phyloP scores from a whole-genome alignment of 2,113 vertebrate genomes.

The Carassius gibelio region DNA sequence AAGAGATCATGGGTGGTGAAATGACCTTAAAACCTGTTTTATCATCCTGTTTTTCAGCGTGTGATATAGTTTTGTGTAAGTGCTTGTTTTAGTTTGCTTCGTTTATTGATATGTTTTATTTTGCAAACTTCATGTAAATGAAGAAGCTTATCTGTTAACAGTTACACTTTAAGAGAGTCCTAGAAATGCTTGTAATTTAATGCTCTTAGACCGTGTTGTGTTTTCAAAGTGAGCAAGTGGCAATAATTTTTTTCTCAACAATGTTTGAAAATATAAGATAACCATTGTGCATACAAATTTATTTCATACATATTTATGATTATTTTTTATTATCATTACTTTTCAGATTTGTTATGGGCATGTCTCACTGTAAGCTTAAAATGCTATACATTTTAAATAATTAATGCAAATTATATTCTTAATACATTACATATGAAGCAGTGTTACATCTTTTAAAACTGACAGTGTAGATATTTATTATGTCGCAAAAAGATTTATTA shows the following conservation, averaged over 20 bases:
- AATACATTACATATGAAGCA: neutral
- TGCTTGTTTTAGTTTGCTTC: too few relatives aligned
- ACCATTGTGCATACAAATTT: neutral
- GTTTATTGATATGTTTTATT: neutral
- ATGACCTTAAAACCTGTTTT: constrained; percentile 1
- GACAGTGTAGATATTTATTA: too few relatives aligned
- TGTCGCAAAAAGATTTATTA: too few relatives aligned
- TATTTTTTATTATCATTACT: neutral
- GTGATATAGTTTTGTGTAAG: neutral
- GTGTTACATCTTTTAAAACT: too few relatives aligned
- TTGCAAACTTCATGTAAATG: neutral
- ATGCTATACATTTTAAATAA: neutral
- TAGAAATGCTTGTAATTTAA: neutral
- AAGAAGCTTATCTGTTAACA: neutral
- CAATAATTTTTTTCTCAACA: neutral
- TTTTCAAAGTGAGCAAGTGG: neutral
- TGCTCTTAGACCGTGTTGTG: neutral
- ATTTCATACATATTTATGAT: neutral
- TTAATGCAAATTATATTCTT: neutral
- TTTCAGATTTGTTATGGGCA: neutral
- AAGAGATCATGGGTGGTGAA: neutral
- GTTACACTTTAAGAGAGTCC: neutral
- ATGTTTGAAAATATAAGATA: neutral
- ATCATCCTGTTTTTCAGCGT: neutral
- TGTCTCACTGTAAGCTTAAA: neutral